A percentile compares a stretch with the other conserved stretches of the same genome.
Evolutionary conservation across 2,797 vertebrate genomes (phyloP).

Genomic region (Fundulus diaphanus): DNA sequence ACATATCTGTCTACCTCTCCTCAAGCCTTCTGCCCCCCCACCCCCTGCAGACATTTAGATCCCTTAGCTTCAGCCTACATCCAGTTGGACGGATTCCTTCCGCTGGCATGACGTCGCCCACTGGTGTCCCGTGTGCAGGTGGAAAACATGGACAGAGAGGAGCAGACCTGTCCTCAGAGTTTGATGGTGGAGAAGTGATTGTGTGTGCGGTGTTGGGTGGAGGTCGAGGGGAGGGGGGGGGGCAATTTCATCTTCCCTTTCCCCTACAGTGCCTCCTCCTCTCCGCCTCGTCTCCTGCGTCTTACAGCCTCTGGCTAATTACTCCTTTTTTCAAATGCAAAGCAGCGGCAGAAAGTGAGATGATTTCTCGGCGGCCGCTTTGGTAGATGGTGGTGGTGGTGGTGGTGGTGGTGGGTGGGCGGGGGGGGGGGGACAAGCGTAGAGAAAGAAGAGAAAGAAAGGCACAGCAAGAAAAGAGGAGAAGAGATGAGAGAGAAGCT

Average conservation of each 20-base stretch:
- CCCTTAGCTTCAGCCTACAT: no score
- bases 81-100: neutral
- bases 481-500: constrained; percentile 55
- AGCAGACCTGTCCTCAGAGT: constrained; percentile 32
- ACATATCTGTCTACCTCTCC: no score
- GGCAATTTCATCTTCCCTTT: constrained; percentile 37
- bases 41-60: neutral
- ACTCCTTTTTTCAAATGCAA: constrained; percentile 86
- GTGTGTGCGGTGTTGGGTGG: neutral
- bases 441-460: constrained; percentile 60
- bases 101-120: no score
- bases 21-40: no score
- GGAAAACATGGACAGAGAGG: constrained; percentile 21
- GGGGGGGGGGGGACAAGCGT: constrained; percentile 22
- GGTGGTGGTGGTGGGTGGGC: constrained; percentile 12
- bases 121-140: constrained; percentile 13
- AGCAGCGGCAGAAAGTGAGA: constrained; percentile 84
- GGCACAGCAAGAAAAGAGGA: constrained; percentile 64
- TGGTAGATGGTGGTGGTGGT: neutral
- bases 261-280: constrained; percentile 38
- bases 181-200: constrained; percentile 18
- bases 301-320: constrained; percentile 79
- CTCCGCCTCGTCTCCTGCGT: constrained; percentile 25
- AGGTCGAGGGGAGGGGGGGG: constrained; percentile 26
- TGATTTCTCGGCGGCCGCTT: constrained; percentile 80